Evolutionary conservation across 2,113 vertebrate species (phyloP).

Genomic region (Calyptomena viridis): DNA sequence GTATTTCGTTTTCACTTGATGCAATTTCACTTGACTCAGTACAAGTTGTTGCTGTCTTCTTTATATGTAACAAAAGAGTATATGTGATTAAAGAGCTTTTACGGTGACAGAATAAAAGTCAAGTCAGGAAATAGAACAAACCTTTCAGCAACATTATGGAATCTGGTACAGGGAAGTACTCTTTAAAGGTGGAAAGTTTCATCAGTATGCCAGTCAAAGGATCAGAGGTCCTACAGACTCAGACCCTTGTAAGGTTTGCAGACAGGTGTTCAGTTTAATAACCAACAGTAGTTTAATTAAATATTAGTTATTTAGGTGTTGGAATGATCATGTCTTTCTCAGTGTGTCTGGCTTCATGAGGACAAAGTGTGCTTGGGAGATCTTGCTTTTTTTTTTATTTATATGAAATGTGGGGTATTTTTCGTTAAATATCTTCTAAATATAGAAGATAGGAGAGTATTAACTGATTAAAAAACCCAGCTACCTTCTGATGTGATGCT

Average conservation of each 20-base stretch:
- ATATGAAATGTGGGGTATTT: not conserved
- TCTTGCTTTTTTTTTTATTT: not conserved
- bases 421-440: not conserved
- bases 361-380: not conserved
- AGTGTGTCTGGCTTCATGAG: not conserved
- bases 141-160: not conserved
- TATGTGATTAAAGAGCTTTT: not conserved
- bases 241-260: not conserved
- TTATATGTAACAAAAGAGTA: not conserved
- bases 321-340: not conserved
- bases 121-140: not conserved
- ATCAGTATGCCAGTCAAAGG: not conserved
- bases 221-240: not conserved
- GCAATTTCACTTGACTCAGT: not conserved
- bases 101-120: not conserved
- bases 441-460: not conserved
- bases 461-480: not conserved
- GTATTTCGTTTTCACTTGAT: not conserved
- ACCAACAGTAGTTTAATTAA: constrained; percentile 7
- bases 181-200: not conserved
- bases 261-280: not conserved
- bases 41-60: not conserved
- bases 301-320: not conserved
- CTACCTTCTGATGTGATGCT: not conserved
- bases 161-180: not conserved